Conservation (phyloP, 2,113 vertebrate species). For the Propithecus coquereli region DNA sequence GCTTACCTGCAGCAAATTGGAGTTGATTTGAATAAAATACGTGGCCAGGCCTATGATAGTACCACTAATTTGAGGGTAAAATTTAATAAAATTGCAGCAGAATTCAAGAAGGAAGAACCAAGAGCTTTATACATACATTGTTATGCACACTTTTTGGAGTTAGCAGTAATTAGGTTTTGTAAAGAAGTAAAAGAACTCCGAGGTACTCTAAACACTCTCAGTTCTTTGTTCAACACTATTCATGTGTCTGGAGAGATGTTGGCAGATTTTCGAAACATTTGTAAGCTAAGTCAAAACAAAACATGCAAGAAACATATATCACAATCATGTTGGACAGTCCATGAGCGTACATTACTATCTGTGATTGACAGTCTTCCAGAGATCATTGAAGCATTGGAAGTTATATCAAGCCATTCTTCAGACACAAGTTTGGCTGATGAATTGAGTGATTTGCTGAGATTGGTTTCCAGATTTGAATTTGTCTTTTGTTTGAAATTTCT, state of each 20-base stretch:
- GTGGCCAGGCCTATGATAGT: constrained; percentile 70
- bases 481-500: constrained; percentile 75
- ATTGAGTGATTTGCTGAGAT: constrained; percentile 52
- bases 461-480: constrained; percentile 73
- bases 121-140: constrained; percentile 68
- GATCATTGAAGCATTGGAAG: constrained; percentile 51
- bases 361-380: constrained; percentile 66
- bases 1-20: constrained; percentile 68
- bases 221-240: constrained; percentile 54
- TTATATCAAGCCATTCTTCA: constrained; percentile 22
- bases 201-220: constrained; percentile 52
- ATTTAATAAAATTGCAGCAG: constrained; percentile 64
- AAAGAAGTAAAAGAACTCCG: constrained; percentile 74
- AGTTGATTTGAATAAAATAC: constrained; percentile 66
- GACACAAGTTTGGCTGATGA: constrained; percentile 46
- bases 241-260: constrained; percentile 43
- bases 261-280: constrained; percentile 56
- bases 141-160: constrained; percentile 70
- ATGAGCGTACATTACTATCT: constrained; percentile 52
- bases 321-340: constrained; percentile 62
- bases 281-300: constrained; percentile 66
- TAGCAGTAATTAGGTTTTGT: constrained; percentile 69
- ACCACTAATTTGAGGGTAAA: constrained; percentile 54
- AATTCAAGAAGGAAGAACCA: constrained; percentile 75
- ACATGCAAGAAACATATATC: constrained; percentile 64